Evolutionary conservation across 2,888 invertebrate genomes (phyloP).

Genomic region (Ophonus ardosiacus): DNA sequence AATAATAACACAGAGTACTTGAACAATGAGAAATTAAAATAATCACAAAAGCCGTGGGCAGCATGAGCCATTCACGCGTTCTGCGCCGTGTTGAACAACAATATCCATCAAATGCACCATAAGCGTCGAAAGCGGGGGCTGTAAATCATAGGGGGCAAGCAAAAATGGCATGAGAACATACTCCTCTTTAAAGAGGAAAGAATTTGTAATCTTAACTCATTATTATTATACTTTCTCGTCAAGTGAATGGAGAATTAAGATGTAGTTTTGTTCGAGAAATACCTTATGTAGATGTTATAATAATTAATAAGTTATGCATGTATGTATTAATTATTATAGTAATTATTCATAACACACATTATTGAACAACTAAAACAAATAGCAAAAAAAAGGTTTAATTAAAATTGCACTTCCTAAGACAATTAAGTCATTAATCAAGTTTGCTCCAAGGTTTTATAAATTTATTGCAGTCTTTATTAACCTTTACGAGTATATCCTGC

Average conservation of each 20-base stretch:
- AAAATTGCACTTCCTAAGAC: constrained; percentile 46
- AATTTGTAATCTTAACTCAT: background rate
- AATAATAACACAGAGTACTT: constrained; percentile 31
- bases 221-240: constrained; percentile 1
- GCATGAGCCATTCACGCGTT: constrained; percentile 22
- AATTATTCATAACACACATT: constrained; percentile 18
- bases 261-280: constrained; percentile 7
- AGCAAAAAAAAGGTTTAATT: constrained; percentile 24
- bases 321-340: constrained; percentile 28
- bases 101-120: constrained; percentile 26
- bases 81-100: constrained; percentile 19
- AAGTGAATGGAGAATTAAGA: constrained; percentile 9
- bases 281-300: background rate
- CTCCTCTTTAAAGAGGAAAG: background rate
- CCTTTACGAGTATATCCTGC: background rate
- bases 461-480: background rate
- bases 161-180: background rate
- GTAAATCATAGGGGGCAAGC: background rate
- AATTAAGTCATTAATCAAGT: constrained; percentile 46
- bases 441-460: constrained; percentile 5
- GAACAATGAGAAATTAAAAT: constrained; percentile 41
- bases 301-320: background rate
- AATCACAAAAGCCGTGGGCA: constrained; percentile 26
- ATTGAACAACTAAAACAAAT: constrained; percentile 7
- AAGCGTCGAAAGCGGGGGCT: constrained; percentile 23